Conservation (phyloP, 2,888 invertebrate species). For the Gisinianus flammeolus region DNA sequence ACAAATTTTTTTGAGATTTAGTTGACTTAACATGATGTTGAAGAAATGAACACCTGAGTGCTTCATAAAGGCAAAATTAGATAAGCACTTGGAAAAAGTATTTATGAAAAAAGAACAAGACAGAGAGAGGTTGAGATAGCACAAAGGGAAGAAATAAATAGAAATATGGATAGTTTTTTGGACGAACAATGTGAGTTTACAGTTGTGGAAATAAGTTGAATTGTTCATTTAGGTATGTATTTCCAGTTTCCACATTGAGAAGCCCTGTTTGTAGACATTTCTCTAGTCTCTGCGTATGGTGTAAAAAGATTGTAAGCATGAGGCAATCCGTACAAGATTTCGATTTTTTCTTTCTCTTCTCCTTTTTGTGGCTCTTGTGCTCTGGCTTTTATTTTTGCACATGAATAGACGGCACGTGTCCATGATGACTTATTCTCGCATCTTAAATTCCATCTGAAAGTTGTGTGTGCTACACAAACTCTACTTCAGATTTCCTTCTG, state of each 20-base stretch:
- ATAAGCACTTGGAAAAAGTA: not conserved
- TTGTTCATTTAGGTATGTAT: too few species aligned
- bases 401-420: conserved; percentile 23
- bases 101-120: not conserved
- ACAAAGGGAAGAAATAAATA: not conserved
- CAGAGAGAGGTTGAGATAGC: not conserved
- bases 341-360: not conserved
- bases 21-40: conserved; percentile 27
- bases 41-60: conserved; percentile 34
- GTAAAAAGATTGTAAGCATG: not conserved
- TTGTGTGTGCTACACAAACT: not conserved
- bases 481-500: not conserved
- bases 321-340: not conserved
- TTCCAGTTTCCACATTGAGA: not conserved
- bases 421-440: not conserved
- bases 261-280: not conserved
- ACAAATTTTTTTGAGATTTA: conserved; percentile 22
- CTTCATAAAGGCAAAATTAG: conserved; percentile 1
- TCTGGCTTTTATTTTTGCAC: not conserved
- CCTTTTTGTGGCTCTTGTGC: not conserved
- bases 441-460: not conserved
- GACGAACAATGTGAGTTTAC: too few species aligned
- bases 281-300: not conserved
- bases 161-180: not conserved
- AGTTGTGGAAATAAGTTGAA: too few species aligned